Evolutionary conservation across 2,888 invertebrate species (phyloP).

Genomic region (Deroplatys truncata): DNA sequence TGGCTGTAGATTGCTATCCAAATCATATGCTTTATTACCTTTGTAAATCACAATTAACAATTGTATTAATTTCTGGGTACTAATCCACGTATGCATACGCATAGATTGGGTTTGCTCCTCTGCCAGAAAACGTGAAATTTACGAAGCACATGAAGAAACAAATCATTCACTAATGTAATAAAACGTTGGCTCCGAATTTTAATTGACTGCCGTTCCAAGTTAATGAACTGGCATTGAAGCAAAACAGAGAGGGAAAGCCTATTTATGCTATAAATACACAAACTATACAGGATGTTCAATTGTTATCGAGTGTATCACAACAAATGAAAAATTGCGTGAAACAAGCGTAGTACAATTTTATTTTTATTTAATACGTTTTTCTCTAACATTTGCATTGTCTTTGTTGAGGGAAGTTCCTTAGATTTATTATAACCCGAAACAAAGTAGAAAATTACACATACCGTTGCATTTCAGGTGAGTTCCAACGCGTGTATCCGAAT

Average conservation of each 20-base stretch:
- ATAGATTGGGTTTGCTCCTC: neutral
- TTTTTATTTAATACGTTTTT: too few species aligned
- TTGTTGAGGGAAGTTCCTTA: too few species aligned
- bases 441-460: too few species aligned
- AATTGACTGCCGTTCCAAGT: neutral
- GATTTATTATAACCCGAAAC: too few species aligned
- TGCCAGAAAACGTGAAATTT: neutral
- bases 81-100: neutral
- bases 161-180: neutral
- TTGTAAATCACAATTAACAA: neutral
- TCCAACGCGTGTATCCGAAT: too few species aligned
- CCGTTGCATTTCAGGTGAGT: too few species aligned
- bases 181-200: neutral
- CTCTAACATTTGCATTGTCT: too few species aligned
- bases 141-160: neutral
- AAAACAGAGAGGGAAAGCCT: neutral
- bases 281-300: neutral
- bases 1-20: neutral
- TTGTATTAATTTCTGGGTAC: neutral
- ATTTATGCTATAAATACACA: neutral
- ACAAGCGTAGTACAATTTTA: too few species aligned
- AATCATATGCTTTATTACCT: neutral
- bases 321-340: too few species aligned
- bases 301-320: too few species aligned
- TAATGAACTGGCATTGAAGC: neutral